Base-by-base conservation (phyloP, 2,797 vertebrate species). In the Argya squamiceps region DNA sequence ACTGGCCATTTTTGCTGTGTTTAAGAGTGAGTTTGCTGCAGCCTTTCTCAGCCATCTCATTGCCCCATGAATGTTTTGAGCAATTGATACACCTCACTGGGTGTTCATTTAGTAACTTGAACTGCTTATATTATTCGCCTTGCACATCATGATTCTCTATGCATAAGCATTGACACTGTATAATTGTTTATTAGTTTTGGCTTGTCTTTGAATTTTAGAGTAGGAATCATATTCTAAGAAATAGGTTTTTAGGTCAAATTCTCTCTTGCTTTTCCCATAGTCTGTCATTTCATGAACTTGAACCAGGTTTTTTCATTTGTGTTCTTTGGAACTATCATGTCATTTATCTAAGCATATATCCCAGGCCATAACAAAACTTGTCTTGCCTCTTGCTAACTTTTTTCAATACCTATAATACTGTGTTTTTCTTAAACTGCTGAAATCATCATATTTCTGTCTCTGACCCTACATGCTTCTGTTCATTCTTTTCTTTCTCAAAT, bases 151-250 rank as follows among this genome's bases (percentile, higher is more conserved):
- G 88, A 82, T 84, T 95, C 19, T 12, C 78, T 92, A 58, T 73
- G 46, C 75, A 87, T 79, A 95, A 94, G 86, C 88, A 92, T 93
- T 32, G 49, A 92, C 63, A 74, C 39, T 93, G 80, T 39, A 92
- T 84, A 80, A 92, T 91, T 95, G 95, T 96, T 97, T 96, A 97
- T 97, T 96, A 88, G 94, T 94, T 95, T 97, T 97, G 95, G 96
- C 96, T 94, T 88, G 70, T 70, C 80, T 88, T 79, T 92, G 60
- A 88, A 92, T 93, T 92, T 92, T 87, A 59, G 74, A 80, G 59
- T 82, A 64, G 77, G 83, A 97, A 88, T 93, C 77, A 71, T 93
- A 84, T 94, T 92, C 88, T 94, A 95, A 90, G 82, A 93, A 95
- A 80, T 93, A 84, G 92, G 89, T 77, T 96, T 97, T 74, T 95